Base-by-base conservation (phyloP, 2,113 vertebrate species). In the Bolborhynchus lineola region DNA sequence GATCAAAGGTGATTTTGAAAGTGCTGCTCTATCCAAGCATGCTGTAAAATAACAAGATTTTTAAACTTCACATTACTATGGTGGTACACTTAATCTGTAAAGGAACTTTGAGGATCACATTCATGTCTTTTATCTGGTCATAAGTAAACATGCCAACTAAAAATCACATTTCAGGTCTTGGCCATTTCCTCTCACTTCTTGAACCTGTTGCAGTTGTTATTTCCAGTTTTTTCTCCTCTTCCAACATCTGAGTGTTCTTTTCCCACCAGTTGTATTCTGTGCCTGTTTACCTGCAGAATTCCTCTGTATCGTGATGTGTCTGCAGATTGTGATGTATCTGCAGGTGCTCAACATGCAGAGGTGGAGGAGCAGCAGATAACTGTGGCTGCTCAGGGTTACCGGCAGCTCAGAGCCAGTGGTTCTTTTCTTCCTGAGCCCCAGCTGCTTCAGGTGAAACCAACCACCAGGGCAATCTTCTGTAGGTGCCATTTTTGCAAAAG, bases 121-220 rank as follows among this genome's bases (percentile, higher is more conserved):
- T 47, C 1, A 0, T 60, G 9, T 47, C 39, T 82, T 59, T 35
- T 50, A 39, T 4, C 28, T 81, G 35, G 12, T 70, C 1, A 1
- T 28, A 6, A 68, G 26, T 35, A 83, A 88, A 67, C 9, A 4
- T 33, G 17, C 23, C 18, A 75, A 31, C 42, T 92, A 64, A 81
- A 89, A 71, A 42, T 39, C 20, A 35, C 3, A 2, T 65, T 90
- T 88, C 19, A 5, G 11, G 57, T 90, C 33, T 92, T 11, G 19
- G 33, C 8, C 0, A 1, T 79, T 83, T 31, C 18, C 16, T 91
- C 83, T 57, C 11, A 14, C 8, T 39, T 57, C 16, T 62, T 82
- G 14, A 28, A 35, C 62, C 28, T 44, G 10, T 85, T 65, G 18
- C 28, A 39, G 11, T 67, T 76, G 7, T 20, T 59, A 29, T 8